These are phyloP conservation scores for Sphaerophoria rueppellii DNA, from an alignment of 2,888 invertebrate species.

Conservation along the genomic window DNA sequence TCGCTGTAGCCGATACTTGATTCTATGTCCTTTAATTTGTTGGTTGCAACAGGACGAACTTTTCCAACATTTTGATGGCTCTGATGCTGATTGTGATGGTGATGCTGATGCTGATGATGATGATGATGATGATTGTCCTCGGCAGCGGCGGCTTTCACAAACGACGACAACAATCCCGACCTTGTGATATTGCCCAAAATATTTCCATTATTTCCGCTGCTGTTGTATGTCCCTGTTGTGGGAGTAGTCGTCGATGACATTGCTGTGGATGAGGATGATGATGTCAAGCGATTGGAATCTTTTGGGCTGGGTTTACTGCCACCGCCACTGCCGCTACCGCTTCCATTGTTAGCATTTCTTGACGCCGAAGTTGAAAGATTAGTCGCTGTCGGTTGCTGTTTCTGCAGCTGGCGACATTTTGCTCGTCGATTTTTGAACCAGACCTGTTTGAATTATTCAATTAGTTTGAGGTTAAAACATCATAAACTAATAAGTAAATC, in stretches of 20 bases:
- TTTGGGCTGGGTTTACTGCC: conserved; percentile 60
- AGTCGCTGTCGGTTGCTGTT: conserved; percentile 81
- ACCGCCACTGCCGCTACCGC: too few species aligned
- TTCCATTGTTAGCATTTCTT: conserved; percentile 35
- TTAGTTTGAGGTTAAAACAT: background rate
- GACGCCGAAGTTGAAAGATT: conserved; percentile 64
- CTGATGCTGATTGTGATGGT: too few species aligned
- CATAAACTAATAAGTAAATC: conserved; percentile 52
- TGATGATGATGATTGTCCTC: conserved; percentile 35
- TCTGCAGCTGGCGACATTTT: conserved; percentile 92
- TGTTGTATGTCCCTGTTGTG: conserved; percentile 24
- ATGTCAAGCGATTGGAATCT: conserved; percentile 69
- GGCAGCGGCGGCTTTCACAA: conserved; percentile 30
- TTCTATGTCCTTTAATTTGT: conserved; percentile 68
- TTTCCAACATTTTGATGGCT: conserved; percentile 47
- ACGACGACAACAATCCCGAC: conserved; percentile 56
- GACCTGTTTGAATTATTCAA: conserved; percentile 87
- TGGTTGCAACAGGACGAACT: conserved; percentile 72
- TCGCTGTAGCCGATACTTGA: conserved; percentile 52
- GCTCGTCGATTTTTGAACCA: conserved; percentile 99
- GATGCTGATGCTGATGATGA: background rate
- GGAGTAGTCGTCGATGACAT: conserved; percentile 50
- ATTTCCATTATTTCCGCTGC: conserved; percentile 44
- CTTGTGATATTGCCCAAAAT: conserved; percentile 55
- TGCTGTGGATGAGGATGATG: conserved; percentile 64